Conservation (phyloP, 2,888 invertebrate species). For the Tanypteryx hageni region DNA sequence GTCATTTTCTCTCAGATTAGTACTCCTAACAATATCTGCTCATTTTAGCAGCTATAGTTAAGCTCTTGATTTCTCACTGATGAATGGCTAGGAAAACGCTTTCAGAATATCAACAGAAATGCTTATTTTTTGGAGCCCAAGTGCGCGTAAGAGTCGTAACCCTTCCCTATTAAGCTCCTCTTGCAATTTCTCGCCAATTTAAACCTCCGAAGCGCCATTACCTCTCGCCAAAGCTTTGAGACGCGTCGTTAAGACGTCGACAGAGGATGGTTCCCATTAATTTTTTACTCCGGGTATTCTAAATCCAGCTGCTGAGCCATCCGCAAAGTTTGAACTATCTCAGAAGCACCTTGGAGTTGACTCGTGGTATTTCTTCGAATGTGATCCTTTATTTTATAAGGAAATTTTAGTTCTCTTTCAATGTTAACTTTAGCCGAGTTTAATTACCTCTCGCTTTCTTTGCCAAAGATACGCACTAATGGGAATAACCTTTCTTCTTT, state of each 20-base stretch:
- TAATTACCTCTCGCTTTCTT: not conserved
- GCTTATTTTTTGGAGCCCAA: not conserved
- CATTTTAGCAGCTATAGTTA: not conserved
- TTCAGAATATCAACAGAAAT: not conserved
- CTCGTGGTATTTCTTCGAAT: not conserved
- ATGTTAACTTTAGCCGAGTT: not conserved
- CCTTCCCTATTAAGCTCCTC: not conserved
- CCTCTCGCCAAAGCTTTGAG: not conserved
- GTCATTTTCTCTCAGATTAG: not conserved
- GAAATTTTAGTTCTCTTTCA: not conserved
- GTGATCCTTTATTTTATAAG: not conserved
- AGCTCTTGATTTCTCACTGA: not conserved
- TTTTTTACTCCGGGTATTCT: slow-evolving; percentile 7
- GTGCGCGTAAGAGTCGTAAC: not conserved
- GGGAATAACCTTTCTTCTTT: too few species aligned
- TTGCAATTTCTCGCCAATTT: slow-evolving; percentile 11
- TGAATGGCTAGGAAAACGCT: not conserved
- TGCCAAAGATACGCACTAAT: not conserved
- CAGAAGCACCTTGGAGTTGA: slow-evolving; percentile 4
- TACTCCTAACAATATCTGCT: not conserved
- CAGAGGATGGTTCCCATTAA: slow-evolving; percentile 1
- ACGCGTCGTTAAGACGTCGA: slow-evolving; percentile 18
- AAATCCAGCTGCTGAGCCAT: slow-evolving; percentile 24
- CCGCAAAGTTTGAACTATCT: not conserved
- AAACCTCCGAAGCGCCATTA: not conserved